Conservation (phyloP, 2,113 vertebrate species). For the Neodon shergylaensis region DNA sequence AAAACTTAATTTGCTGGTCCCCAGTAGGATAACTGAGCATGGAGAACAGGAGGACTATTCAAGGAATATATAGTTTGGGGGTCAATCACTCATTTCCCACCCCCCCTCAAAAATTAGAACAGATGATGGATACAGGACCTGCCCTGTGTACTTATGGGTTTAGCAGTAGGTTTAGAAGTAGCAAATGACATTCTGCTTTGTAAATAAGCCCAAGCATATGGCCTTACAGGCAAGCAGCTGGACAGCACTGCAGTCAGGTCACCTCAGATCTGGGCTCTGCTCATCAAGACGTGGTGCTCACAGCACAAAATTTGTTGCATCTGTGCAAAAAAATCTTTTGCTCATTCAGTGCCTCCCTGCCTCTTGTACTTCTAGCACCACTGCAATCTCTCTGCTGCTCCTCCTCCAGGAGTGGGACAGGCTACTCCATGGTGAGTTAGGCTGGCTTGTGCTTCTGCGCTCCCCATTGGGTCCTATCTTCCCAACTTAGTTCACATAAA, state of each 20-base stretch:
- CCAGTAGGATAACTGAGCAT: background rate
- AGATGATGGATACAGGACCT: background rate
- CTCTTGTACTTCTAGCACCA: background rate
- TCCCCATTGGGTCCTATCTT: rapidly evolving
- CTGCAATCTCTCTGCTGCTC: background rate
- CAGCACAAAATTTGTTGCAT: background rate
- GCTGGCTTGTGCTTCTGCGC: background rate
- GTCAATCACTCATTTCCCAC: background rate
- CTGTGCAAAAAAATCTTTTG: background rate
- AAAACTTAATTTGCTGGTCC: background rate
- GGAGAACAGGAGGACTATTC: background rate
- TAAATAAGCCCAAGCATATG: background rate
- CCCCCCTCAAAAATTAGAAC: background rate
- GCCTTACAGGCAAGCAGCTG: background rate
- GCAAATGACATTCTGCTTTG: background rate
- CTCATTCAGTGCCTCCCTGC: background rate
- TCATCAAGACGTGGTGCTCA: background rate
- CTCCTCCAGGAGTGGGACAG: background rate
- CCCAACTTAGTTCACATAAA: background rate
- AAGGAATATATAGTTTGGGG: background rate
- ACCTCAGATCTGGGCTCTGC: background rate
- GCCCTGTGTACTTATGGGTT: background rate
- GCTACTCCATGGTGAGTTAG: background rate
- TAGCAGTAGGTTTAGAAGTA: background rate
- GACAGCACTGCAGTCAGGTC: background rate